These are phyloP conservation scores for Nannoperca obscura DNA, from an alignment of 2,797 vertebrate species.

Conservation along the genomic window DNA sequence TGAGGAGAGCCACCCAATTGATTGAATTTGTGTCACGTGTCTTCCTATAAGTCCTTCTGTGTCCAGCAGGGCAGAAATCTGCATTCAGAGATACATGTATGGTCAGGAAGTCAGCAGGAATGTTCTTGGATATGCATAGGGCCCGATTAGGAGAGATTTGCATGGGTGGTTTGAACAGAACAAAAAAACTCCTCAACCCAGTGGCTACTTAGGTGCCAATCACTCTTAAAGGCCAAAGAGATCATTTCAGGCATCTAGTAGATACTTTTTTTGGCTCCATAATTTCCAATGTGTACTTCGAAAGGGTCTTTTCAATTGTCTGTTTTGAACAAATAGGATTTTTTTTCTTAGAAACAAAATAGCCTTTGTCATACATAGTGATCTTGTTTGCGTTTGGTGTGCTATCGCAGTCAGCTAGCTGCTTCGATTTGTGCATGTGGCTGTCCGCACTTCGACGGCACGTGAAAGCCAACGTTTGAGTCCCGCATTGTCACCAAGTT, in stretches of 20 bases:
- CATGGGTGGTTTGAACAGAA: slow-evolving; percentile 40
- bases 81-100: slow-evolving; percentile 37
- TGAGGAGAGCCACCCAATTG: slow-evolving; percentile 57
- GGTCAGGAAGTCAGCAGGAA: slow-evolving; percentile 66
- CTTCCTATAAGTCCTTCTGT: slow-evolving; percentile 41
- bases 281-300: slow-evolving; percentile 56
- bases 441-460: slow-evolving; percentile 33
- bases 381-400: slow-evolving; percentile 76
- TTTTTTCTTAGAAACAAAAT: slow-evolving; percentile 67
- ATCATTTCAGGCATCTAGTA: slow-evolving; percentile 76
- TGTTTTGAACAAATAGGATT: slow-evolving; percentile 60
- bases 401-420: slow-evolving; percentile 80
- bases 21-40: slow-evolving; percentile 59
- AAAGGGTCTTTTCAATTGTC: slow-evolving; percentile 52
- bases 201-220: slow-evolving; percentile 72
- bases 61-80: slow-evolving; percentile 44
- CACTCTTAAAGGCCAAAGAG: slow-evolving; percentile 77
- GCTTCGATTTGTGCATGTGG: slow-evolving; percentile 82
- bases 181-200: slow-evolving; percentile 39
- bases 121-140: slow-evolving; percentile 69
- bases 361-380: slow-evolving; percentile 70
- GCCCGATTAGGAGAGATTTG: slow-evolving; percentile 65
- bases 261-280: slow-evolving; percentile 65
- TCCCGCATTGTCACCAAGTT: slow-evolving; percentile 55
- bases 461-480: slow-evolving; percentile 60